Conservation (phyloP, 2,113 vertebrate genomes). For the Lagopus muta region DNA sequence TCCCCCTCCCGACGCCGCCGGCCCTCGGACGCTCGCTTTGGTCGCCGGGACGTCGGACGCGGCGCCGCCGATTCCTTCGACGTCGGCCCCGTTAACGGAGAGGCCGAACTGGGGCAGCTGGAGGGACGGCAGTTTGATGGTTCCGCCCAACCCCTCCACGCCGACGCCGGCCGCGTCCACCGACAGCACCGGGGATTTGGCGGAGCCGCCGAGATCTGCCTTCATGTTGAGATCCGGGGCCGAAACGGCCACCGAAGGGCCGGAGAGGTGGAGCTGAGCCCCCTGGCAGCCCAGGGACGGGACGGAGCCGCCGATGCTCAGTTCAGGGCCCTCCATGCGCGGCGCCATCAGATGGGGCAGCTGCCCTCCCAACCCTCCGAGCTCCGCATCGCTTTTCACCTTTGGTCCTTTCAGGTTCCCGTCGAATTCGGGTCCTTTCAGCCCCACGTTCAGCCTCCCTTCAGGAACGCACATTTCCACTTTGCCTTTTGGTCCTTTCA, state of each 20-base stretch:
- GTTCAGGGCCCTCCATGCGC: neutral
- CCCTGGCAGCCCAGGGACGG: neutral
- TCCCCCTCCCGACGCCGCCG: conserved; percentile 28
- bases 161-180: neutral
- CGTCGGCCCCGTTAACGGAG: neutral
- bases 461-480: conserved; percentile 29
- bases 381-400: conserved; percentile 29
- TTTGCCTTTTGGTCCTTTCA: conserved; percentile 76
- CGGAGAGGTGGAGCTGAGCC: neutral
- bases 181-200: conserved; percentile 8
- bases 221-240: conserved; percentile 47
- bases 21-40: conserved; percentile 67
- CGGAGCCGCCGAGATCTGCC: conserved; percentile 55
- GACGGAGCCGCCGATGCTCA: neutral
- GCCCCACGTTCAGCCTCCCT: conserved; percentile 62
- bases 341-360: neutral
- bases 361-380: conserved; percentile 55
- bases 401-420: conserved; percentile 78
- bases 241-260: conserved; percentile 13
- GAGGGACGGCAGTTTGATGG: conserved; percentile 74
- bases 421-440: conserved; percentile 71
- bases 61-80: neutral
- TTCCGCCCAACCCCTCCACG: conserved; percentile 64
- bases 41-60: neutral
- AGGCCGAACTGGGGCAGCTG: conserved; percentile 75